Conservation (phyloP, 2,113 vertebrate genomes). For the Coreoperca whiteheadi region DNA sequence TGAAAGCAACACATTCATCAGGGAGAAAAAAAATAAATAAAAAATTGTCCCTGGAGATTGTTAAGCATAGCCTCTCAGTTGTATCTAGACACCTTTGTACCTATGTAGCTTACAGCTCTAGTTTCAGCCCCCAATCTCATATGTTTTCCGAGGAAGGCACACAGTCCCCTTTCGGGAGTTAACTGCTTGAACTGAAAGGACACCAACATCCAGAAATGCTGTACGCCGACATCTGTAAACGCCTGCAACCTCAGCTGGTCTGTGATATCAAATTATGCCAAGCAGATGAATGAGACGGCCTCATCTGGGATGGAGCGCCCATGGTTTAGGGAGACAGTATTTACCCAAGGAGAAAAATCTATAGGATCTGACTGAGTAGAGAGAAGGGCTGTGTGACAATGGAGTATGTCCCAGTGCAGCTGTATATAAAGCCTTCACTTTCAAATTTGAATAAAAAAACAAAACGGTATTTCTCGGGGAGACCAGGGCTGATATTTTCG, state of each 20-base stretch:
- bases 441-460: not conserved
- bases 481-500: not conserved
- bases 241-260: not conserved
- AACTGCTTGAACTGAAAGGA: not conserved
- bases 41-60: not conserved
- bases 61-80: conserved; percentile 6
- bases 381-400: not conserved
- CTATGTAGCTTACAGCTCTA: conserved; percentile 9
- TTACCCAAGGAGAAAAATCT: not conserved
- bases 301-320: not conserved
- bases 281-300: not conserved
- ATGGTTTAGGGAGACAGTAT: not conserved
- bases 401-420: not conserved
- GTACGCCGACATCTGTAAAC: not conserved
- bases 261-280: not conserved
- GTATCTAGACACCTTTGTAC: conserved; percentile 15
- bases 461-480: not conserved
- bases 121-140: conserved; percentile 2
- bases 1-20: conserved; percentile 15
- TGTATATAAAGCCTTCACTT: not conserved
- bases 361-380: not conserved
- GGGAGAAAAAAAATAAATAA: not conserved
- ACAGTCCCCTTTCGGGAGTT: not conserved
- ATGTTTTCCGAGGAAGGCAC: conserved; percentile 6
- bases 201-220: not conserved